These are phyloP conservation scores for Ophiodon elongatus DNA, from an alignment of 2,113 vertebrate genomes.

Conservation along the genomic window DNA sequence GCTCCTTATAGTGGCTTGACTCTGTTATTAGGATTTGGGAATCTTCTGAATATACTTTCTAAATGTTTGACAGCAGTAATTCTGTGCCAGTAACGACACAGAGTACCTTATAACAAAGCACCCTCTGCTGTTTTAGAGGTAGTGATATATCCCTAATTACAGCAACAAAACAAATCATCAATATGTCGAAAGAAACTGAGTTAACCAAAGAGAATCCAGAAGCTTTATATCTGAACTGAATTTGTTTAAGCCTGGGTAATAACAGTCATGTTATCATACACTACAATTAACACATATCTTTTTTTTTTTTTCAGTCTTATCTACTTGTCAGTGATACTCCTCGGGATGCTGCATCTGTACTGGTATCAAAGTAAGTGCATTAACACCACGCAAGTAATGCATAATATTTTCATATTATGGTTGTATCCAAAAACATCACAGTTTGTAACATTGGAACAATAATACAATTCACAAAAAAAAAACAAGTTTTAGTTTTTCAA, in stretches of 20 bases:
- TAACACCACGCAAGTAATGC: neutral
- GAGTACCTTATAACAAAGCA: neutral
- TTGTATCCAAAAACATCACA: neutral
- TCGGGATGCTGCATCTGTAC: constrained; percentile 91
- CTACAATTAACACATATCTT: constrained; percentile 19
- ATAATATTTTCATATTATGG: neutral
- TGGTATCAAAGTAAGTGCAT: constrained; percentile 95
- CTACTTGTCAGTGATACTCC: constrained; percentile 91
- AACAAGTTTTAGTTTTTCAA: neutral
- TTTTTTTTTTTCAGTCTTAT: constrained; percentile 86
- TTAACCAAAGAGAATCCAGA: neutral
- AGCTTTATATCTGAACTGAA: neutral
- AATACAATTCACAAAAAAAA: neutral
- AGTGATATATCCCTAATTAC: neutral
- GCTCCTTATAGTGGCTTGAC: neutral
- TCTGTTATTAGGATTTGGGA: neutral
- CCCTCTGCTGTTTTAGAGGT: neutral
- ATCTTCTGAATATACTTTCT: neutral
- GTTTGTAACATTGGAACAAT: neutral
- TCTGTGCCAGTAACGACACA: neutral
- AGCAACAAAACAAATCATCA: neutral
- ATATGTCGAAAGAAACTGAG: neutral
- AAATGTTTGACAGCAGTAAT: neutral
- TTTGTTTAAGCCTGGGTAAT: neutral
- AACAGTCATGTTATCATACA: constrained; percentile 1